Evolutionary conservation across 30 jellyfish, hydroid and myxozoan species (phyloP).

Genomic region (Turritopsis dohrnii): DNA sequence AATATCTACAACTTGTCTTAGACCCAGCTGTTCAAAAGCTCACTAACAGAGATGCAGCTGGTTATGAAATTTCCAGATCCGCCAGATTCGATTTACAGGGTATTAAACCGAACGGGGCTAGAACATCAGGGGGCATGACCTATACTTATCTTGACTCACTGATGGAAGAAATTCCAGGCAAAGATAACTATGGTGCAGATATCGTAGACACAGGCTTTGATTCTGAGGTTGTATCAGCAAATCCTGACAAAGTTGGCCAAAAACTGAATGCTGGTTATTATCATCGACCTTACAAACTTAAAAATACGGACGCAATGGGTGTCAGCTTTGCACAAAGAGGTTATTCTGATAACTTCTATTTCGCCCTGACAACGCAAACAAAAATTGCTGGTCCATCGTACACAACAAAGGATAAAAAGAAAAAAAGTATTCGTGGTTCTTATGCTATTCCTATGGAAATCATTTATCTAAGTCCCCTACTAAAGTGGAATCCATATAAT

Average conservation of each 20-base stretch:
- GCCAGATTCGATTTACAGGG: conserved; percentile 14
- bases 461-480: conserved; percentile 29
- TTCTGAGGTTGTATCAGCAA: conserved; percentile 40
- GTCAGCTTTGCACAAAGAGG: background rate
- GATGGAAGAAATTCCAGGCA: conserved; percentile 97
- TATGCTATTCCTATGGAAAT: conserved; percentile 39
- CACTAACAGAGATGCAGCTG: background rate
- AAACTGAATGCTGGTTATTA: conserved; percentile 53
- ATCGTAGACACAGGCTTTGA: conserved; percentile 57
- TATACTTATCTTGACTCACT: conserved; percentile 47
- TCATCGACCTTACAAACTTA: conserved; percentile 57
- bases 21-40: conserved; percentile 4
- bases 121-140: background rate
- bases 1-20: background rate
- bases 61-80: background rate
- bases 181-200: conserved; percentile 64
- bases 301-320: conserved; percentile 46
- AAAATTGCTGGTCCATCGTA: conserved; percentile 8
- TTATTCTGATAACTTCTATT: conserved; percentile 22
- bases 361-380: conserved; percentile 26
- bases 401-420: background rate
- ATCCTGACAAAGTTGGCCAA: conserved; percentile 29
- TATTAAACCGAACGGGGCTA: background rate
- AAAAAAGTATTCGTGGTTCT: conserved; percentile 1
- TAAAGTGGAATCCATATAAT: conserved; percentile 27